Evolutionary conservation across 2,113 vertebrate genomes (phyloP).

Genomic region (Tyto alba): DNA sequence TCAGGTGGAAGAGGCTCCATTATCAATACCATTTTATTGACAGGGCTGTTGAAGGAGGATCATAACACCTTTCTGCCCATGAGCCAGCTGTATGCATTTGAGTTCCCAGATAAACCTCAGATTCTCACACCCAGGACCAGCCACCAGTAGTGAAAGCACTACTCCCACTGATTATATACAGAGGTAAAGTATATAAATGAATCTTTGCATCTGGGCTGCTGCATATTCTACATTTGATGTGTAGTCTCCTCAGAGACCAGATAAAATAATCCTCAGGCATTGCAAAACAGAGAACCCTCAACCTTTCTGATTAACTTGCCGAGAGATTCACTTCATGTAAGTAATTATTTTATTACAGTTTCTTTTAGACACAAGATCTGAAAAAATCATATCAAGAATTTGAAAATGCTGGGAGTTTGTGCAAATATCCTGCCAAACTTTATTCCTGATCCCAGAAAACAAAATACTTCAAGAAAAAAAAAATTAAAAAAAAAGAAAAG

Average conservation of each 20-base stretch:
- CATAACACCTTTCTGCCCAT: not conserved
- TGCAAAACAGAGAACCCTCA: not conserved
- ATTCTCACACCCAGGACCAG: not conserved
- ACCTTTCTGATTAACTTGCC: not conserved
- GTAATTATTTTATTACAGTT: not conserved
- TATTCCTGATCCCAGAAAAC: not conserved
- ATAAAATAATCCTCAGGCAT: not conserved
- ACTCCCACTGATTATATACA: not conserved
- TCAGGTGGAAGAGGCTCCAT: not conserved
- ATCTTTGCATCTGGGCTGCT: not conserved
- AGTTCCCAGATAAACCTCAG: not conserved
- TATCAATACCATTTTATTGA: not conserved
- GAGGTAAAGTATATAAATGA: not conserved
- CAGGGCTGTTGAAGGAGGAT: not conserved
- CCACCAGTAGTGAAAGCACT: not conserved
- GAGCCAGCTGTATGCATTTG: not conserved
- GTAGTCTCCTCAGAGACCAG: not conserved
- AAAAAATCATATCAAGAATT: not conserved
- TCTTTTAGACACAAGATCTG: not conserved
- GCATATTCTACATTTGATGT: not conserved
- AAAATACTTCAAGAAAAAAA: not conserved
- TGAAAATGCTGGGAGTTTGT: not conserved
- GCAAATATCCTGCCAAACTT: not conserved
- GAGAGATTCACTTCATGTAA: not conserved
- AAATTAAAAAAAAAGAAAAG: too few relatives aligned